These are phyloP conservation scores for Pagrus major DNA, from an alignment of 2,113 vertebrate genomes.

Conservation along the genomic window DNA sequence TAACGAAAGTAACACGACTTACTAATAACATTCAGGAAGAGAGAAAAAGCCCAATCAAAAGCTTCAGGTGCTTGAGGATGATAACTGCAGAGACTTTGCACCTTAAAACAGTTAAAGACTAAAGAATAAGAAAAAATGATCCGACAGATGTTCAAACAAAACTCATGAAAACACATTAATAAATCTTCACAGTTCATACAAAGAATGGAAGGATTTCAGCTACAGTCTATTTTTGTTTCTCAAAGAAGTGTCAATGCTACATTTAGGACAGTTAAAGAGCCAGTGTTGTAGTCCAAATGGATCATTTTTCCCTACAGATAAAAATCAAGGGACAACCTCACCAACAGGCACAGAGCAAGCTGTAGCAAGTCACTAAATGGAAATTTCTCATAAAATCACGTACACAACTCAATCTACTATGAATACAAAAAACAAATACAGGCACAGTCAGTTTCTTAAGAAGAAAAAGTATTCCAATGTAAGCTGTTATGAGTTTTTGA, in stretches of 20 bases:
- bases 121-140: background rate
- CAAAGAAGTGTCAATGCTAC: background rate
- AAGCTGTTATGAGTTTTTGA: constrained; percentile 1
- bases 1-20: constrained; percentile 76
- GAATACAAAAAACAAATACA: constrained; percentile 8
- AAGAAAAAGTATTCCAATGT: background rate
- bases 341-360: constrained; percentile 2
- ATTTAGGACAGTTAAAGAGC: constrained; percentile 19
- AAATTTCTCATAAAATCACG: constrained; percentile 11
- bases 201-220: background rate
- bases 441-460: background rate
- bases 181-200: background rate
- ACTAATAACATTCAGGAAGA: constrained; percentile 80
- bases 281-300: background rate
- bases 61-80: constrained; percentile 53
- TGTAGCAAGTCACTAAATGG: constrained; percentile 6
- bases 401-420: background rate
- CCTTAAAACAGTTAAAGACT: constrained; percentile 47
- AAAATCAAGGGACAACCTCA: background rate
- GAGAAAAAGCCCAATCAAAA: constrained; percentile 56
- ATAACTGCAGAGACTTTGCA: constrained; percentile 56
- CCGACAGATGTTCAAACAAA: constrained; percentile 15
- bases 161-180: background rate
- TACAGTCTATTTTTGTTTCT: background rate
- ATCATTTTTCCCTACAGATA: background rate